Evolutionary conservation across 1,140 invertebrate species (phyloP).

Genomic region (Dolichoris vasculosae): DNA sequence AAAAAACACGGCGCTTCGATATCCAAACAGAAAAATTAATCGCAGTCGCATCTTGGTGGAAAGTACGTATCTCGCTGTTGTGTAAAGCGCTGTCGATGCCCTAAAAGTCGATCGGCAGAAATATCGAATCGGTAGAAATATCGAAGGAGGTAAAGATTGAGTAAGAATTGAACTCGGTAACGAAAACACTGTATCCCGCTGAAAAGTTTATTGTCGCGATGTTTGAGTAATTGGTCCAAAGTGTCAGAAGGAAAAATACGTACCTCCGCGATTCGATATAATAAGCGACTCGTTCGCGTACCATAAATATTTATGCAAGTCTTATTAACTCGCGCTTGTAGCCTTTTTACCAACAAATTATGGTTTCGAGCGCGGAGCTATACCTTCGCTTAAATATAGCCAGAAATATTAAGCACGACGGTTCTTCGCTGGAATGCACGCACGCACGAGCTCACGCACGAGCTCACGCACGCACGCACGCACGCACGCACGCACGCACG

Average conservation of each 20-base stretch:
- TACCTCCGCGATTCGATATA: conserved; percentile 1
- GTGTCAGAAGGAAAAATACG: not conserved
- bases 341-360: conserved; percentile 46
- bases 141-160: too few relatives aligned
- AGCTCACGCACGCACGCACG: conserved; percentile 9
- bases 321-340: conserved; percentile 33
- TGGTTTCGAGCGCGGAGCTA: not conserved
- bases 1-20: not conserved
- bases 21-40: not conserved
- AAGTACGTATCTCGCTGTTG: not conserved
- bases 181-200: not conserved
- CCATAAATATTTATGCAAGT: conserved; percentile 38
- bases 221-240: not conserved
- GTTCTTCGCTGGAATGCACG: not conserved
- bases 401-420: conserved; percentile 40
- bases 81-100: not conserved
- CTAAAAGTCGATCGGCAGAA: not conserved
- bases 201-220: not conserved
- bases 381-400: conserved; percentile 8
- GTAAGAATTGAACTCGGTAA: not conserved
- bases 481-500: not conserved
- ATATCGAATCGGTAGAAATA: not conserved
- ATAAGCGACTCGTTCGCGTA: not conserved
- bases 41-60: too few relatives aligned
- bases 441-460: conserved; percentile 2